phyloP scores from a whole-genome alignment of 2,113 vertebrate species.

The Pelecanoides urinatrix region DNA sequence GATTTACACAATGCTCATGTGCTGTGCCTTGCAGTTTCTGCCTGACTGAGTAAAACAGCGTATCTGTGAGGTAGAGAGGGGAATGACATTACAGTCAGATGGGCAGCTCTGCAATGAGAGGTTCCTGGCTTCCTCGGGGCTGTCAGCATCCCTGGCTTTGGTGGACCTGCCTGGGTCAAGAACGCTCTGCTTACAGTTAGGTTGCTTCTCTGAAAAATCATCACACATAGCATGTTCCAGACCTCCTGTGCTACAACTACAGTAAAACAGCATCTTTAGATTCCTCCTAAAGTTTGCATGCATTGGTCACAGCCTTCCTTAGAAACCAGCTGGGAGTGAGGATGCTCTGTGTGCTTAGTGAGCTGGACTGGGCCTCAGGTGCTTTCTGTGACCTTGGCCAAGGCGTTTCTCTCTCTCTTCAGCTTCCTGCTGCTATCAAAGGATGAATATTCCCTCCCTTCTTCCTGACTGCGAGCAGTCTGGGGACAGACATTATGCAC shows the following conservation, averaged over 20 bases:
- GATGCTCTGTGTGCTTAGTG: neutral
- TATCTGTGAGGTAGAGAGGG: neutral
- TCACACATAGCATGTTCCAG: neutral
- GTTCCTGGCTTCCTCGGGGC: neutral
- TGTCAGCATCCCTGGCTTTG: neutral
- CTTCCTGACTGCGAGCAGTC: neutral
- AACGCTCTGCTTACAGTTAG: neutral
- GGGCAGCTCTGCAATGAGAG: neutral
- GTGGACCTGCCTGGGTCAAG: neutral
- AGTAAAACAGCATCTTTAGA: neutral
- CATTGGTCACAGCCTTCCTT: neutral
- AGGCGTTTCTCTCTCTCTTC: neutral
- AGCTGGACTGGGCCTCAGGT: neutral
- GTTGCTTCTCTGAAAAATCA: neutral
- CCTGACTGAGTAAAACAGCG: neutral
- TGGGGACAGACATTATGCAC: neutral
- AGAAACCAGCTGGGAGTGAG: neutral
- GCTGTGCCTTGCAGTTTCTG: neutral
- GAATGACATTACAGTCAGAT: neutral
- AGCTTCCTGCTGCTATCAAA: neutral
- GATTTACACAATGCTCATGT: neutral
- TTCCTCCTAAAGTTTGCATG: neutral
- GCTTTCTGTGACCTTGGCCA: neutral
- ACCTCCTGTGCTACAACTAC: neutral
- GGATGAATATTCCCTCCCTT: neutral